Percentiles rank a stretch among this genome's conserved stretches.
Evolutionary conservation across 2,113 vertebrate genomes (phyloP).

Genomic region (Archilochus colubris): DNA sequence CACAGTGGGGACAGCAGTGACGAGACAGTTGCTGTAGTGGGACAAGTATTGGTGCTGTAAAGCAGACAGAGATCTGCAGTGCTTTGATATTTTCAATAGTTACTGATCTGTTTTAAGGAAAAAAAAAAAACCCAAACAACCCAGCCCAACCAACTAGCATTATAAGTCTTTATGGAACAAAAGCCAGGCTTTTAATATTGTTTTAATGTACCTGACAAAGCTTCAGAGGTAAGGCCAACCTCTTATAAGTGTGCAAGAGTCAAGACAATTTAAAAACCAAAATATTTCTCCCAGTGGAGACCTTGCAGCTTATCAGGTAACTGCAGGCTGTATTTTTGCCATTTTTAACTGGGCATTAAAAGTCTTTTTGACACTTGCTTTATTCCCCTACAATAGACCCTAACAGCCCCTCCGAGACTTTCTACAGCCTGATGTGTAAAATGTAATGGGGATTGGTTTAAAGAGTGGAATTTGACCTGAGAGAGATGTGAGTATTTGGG

Average conservation of each 20-base stretch:
- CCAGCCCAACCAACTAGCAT: neutral
- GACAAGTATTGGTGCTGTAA: neutral
- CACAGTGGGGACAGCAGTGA: neutral
- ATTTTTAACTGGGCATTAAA: constrained; percentile 72
- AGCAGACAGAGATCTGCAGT: neutral
- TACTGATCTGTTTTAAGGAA: neutral
- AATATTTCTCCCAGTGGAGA: constrained; percentile 60
- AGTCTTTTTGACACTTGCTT: constrained; percentile 73
- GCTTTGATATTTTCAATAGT: neutral
- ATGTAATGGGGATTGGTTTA: constrained; percentile 51
- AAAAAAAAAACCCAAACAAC: neutral
- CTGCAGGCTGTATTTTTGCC: constrained; percentile 30
- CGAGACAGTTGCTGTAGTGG: neutral
- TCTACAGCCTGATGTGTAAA: constrained; percentile 47
- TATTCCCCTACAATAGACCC: constrained; percentile 61
- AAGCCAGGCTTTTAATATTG: constrained; percentile 45
- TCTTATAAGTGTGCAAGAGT: constrained; percentile 2
- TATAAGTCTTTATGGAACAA: constrained; percentile 30
- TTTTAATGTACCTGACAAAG: constrained; percentile 43
- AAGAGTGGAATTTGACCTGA: constrained; percentile 68
- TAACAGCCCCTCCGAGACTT: constrained; percentile 39
- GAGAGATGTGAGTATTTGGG: constrained; percentile 56
- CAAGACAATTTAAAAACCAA: constrained; percentile 58
- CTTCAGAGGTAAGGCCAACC: neutral
- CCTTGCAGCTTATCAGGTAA: constrained; percentile 64